These are phyloP conservation scores for Dynastes maya DNA, from an alignment of 2,888 invertebrate genomes.

Conservation along the genomic window DNA sequence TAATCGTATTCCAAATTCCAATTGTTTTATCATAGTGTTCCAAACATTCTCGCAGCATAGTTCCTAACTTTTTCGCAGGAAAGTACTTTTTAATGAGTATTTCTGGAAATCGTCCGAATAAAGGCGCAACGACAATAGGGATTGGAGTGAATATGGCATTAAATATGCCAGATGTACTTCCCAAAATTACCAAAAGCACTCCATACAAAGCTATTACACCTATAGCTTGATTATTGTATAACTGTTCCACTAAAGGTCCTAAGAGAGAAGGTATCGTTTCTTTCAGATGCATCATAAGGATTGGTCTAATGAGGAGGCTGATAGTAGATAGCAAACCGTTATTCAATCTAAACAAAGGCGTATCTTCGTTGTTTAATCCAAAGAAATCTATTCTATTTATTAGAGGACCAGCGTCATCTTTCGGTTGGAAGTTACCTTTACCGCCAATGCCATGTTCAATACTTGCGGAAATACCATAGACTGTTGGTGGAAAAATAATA, in stretches of 20 bases:
- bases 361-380: no score
- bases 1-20: neutral
- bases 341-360: no score
- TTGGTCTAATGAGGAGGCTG: neutral
- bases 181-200: neutral
- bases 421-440: no score
- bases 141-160: neutral
- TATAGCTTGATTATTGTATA: neutral
- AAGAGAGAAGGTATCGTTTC: neutral
- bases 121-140: neutral
- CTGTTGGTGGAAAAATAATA: conserved; percentile 38
- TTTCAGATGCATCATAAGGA: neutral
- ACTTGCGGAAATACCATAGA: conserved; percentile 21
- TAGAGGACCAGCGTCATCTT: neutral
- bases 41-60: neutral
- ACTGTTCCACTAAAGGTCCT: neutral
- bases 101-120: neutral
- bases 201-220: neutral
- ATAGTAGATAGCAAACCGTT: neutral
- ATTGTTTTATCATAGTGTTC: neutral
- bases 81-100: neutral
- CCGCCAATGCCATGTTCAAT: neutral
- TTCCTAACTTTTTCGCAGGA: neutral
- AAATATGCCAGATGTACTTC: neutral
- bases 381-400: neutral